Evolutionary conservation across 1,140 invertebrate genomes (phyloP).

Genomic region (Nephotettix cincticeps): DNA sequence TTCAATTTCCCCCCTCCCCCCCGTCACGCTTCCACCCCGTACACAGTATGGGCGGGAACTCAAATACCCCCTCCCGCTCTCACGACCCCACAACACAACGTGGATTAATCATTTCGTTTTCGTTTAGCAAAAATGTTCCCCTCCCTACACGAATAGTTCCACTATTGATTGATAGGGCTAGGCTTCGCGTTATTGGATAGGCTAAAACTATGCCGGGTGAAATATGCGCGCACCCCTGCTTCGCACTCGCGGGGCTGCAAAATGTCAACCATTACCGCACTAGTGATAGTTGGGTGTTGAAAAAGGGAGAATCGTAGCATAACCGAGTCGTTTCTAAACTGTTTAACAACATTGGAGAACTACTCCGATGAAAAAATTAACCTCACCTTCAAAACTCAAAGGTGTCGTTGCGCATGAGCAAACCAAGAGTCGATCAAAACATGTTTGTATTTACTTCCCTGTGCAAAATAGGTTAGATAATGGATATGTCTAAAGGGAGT

Average conservation of each 20-base stretch:
- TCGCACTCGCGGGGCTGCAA: neutral
- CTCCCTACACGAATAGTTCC: conserved; percentile 19
- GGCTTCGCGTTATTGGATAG: conserved; percentile 11
- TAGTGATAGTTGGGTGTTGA: no score
- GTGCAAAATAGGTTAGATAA: no score
- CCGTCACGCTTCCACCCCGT: neutral
- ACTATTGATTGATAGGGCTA: conserved; percentile 29
- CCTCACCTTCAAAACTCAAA: no score
- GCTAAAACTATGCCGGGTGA: conserved; percentile 15
- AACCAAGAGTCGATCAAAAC: no score
- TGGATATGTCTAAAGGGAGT: no score
- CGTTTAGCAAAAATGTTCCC: conserved; percentile 15
- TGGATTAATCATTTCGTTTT: conserved; percentile 30
- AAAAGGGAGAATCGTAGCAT: no score
- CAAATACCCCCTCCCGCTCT: conserved; percentile 13
- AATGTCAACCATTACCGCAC: no score
- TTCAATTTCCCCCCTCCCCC: conserved; percentile 1
- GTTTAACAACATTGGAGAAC: no score
- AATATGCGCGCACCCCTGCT: neutral
- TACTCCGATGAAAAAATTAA: no score
- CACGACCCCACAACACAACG: neutral
- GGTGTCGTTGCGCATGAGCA: no score
- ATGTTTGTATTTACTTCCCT: no score
- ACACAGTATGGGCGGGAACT: conserved; percentile 15
- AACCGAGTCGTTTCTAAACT: no score